These are phyloP conservation scores for Cataglyphis altisquamis DNA, from an alignment of 2,888 invertebrate genomes.

Conservation along the genomic window DNA sequence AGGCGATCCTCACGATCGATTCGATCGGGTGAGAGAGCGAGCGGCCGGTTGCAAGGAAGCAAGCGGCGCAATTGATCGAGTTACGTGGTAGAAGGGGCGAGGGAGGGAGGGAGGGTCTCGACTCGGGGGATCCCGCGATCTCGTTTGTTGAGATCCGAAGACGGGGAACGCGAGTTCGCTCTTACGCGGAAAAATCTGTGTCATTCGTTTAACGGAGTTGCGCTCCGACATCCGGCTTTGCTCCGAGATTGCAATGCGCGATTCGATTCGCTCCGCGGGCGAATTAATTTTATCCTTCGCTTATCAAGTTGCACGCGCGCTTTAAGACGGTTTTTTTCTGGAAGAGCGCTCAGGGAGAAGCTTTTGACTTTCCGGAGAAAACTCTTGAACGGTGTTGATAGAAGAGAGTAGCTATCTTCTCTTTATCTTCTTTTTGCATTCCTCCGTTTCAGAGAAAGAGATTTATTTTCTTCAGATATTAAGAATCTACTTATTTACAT, in stretches of 20 bases:
- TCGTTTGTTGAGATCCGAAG: conserved; percentile 48
- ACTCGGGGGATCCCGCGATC: conserved; percentile 48
- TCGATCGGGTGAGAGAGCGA: conserved; percentile 17
- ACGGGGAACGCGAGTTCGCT: conserved; percentile 50
- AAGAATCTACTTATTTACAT: neutral
- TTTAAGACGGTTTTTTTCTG: conserved; percentile 42
- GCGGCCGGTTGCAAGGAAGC: conserved; percentile 32
- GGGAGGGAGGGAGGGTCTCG: neutral
- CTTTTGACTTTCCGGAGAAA: conserved; percentile 15
- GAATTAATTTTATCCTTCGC: conserved; percentile 55
- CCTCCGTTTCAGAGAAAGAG: neutral
- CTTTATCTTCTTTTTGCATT: neutral
- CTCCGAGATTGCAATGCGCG: conserved; percentile 43
- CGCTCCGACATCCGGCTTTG: conserved; percentile 42
- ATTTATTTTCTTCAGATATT: neutral
- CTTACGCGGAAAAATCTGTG: conserved; percentile 55
- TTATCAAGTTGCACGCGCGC: conserved; percentile 56
- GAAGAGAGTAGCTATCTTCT: conserved; percentile 1
- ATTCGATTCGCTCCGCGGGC: conserved; percentile 51
- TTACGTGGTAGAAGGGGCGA: neutral
- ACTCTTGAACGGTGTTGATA: conserved; percentile 39
- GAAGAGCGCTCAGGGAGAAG: conserved; percentile 30
- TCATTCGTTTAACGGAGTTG: conserved; percentile 55
- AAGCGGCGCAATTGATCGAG: conserved; percentile 50
- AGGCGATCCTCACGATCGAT: conserved; percentile 31